phyloP scores from a whole-genome alignment of 1,140 invertebrate species.

The Diorhabda elongata region DNA sequence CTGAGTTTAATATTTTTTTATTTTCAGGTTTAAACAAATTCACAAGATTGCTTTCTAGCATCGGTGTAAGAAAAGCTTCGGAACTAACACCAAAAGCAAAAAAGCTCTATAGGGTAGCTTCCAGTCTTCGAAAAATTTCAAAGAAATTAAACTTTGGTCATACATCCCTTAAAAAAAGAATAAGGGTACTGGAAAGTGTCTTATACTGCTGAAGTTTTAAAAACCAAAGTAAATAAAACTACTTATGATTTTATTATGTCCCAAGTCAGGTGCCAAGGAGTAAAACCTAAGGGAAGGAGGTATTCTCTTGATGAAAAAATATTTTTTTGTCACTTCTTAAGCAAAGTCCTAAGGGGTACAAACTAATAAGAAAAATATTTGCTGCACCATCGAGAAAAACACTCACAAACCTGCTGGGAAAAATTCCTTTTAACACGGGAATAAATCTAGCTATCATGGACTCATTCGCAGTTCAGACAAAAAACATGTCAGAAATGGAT shows the following conservation, averaged over 20 bases:
- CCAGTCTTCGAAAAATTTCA: too few relatives aligned
- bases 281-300: conserved; percentile 16
- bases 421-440: conserved; percentile 31
- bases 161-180: neutral
- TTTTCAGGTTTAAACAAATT: conserved; percentile 2
- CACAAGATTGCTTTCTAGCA: neutral
- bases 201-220: neutral
- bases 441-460: conserved; percentile 32
- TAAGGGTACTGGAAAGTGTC: neutral
- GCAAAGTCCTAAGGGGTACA: conserved; percentile 25
- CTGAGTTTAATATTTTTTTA: neutral
- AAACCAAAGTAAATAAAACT: conserved; percentile 8
- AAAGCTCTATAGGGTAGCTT: too few relatives aligned
- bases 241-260: conserved; percentile 15
- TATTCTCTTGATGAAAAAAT: conserved; percentile 23
- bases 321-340: conserved; percentile 27
- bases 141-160: too few relatives aligned
- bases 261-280: conserved; percentile 20
- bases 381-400: conserved; percentile 30
- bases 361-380: conserved; percentile 29
- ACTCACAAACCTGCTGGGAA: conserved; percentile 28
- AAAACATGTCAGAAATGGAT: conserved; percentile 19
- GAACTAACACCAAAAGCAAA: too few relatives aligned
- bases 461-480: conserved; percentile 1
- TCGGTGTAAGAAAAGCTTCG: neutral